Percentiles rank a stretch among this genome's conserved stretches.
Conservation (phyloP, 2,888 invertebrate genomes). For the Eumerus sabulonum region DNA sequence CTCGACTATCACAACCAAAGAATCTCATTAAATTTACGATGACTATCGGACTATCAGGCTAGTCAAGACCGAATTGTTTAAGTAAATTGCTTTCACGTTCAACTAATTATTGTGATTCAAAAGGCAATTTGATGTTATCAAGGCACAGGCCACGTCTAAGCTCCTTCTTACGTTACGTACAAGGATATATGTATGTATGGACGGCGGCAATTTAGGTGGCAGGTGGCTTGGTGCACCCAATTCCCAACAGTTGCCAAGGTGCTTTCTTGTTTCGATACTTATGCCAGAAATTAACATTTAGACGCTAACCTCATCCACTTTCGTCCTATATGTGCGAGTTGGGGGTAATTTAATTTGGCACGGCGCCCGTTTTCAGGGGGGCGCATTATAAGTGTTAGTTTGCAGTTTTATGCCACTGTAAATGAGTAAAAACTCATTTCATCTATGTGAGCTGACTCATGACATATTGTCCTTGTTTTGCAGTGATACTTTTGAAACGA, state of each 20-base stretch:
- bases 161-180: background rate
- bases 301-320: background rate
- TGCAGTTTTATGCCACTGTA: too few species aligned
- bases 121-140: conserved; percentile 31
- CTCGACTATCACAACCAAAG: conserved; percentile 8
- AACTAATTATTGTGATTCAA: conserved; percentile 43
- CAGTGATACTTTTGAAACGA: too few species aligned
- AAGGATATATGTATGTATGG: background rate
- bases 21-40: conserved; percentile 39
- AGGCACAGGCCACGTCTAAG: conserved; percentile 4
- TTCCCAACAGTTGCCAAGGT: conserved; percentile 1
- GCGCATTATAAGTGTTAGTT: conserved; percentile 15
- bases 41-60: conserved; percentile 33
- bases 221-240: background rate
- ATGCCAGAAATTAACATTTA: conserved; percentile 34
- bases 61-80: conserved; percentile 47
- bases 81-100: conserved; percentile 47
- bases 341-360: conserved; percentile 47
- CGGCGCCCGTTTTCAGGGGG: conserved; percentile 30
- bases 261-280: conserved; percentile 5
- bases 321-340: background rate
- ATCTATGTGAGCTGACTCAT: too few species aligned
- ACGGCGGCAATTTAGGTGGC: background rate
- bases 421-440: too few species aligned
- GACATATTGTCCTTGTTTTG: too few species aligned